Evolutionary conservation across 2,113 vertebrate genomes (phyloP), one percentile per base, ranked within the genome.

Genomic region (Albula goreensis): DNA sequence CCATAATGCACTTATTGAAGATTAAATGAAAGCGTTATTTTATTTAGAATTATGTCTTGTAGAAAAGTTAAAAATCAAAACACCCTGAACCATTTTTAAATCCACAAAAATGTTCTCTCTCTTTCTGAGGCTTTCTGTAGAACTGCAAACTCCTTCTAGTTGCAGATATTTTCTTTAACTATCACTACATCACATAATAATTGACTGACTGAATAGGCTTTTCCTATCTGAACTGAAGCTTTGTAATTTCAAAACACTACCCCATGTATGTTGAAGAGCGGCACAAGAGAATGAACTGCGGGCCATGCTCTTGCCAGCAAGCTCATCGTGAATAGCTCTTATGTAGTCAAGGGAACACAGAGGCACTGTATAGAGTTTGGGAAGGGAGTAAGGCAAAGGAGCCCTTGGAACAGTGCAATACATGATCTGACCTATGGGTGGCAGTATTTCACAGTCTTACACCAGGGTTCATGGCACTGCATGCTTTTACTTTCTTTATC

Each of bases 301-400:
- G 50, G 70, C 70, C 74, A 84, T n/a, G 52, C 70, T 77, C 31
- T 83, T 50, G 25, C 79, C 79, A 57, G 22, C 22, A 48, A 82
- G 82, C 17, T 80, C n/a, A 87, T 84, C 63, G 22, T 89, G 87
- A 91, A 89, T 85, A 56, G 50, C 51, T 84, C 84, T 70, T 86
- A 86, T 89, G 86, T 88, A 51, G 85, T 83, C 52, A 9, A 74
- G 85, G 70, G 85, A 88, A 91, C 89, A 91, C 85, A 85, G 74
- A 7, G 51, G 63, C 63, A 83, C 82, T 89, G 87, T 90, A 86
- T 85, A 9, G 15, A 83, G 78, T 78, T 82, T 19, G 50, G 49
- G 74, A 57, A 86, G 22, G 70, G 19, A 60, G 48, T 7, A 19
- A 13, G 48, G 82, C 77, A n/a, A 81, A 51, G 48, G 53, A 88